These are phyloP conservation scores for Panthera uncia DNA, from an alignment of 2,113 vertebrate species.

Conservation along the genomic window DNA sequence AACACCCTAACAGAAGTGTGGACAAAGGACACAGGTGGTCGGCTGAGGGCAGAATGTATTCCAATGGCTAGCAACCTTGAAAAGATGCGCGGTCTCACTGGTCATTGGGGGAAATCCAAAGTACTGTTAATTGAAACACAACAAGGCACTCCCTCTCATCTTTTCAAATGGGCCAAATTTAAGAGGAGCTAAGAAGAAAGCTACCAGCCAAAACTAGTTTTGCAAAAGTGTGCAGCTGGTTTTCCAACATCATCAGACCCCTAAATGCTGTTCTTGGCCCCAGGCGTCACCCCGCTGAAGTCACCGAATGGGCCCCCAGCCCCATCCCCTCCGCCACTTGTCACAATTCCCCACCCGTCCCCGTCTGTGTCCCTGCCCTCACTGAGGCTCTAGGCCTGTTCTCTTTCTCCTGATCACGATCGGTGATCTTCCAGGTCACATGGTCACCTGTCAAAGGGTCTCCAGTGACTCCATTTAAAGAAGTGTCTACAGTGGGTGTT, in stretches of 20 bases:
- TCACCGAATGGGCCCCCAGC: accelerated
- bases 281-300: accelerated
- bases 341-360: accelerated
- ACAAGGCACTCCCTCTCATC: background rate
- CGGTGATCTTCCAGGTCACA: background rate
- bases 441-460: accelerated
- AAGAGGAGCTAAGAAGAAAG: background rate
- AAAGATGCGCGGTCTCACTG: accelerated
- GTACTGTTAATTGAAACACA: background rate
- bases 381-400: accelerated
- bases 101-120: background rate
- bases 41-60: accelerated
- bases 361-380: background rate
- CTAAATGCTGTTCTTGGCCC: accelerated
- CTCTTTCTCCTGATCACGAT: background rate
- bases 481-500: accelerated
- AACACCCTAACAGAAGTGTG: background rate
- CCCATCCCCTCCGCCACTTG: accelerated
- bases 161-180: background rate
- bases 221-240: background rate
- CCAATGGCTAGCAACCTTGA: background rate
- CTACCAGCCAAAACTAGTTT: background rate
- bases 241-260: background rate
- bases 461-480: too few relatives aligned
- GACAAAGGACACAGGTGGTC: accelerated